These are phyloP conservation scores for Mamestra brassicae DNA, from an alignment of 2,888 invertebrate genomes.

Conservation along the genomic window DNA sequence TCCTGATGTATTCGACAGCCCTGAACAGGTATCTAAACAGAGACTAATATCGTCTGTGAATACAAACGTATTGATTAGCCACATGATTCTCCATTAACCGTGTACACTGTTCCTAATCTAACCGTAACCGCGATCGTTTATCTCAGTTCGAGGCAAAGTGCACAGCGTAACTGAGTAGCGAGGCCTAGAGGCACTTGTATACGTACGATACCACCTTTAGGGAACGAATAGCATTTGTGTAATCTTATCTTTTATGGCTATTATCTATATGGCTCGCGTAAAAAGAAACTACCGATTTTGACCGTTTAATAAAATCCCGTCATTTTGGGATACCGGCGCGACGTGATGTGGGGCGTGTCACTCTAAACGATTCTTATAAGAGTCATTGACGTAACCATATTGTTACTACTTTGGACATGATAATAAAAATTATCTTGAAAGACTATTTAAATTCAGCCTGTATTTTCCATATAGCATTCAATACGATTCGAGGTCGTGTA, in stretches of 20 bases:
- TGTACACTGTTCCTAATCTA: conserved; percentile 36
- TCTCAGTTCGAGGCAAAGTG: conserved; percentile 48
- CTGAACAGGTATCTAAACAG: conserved; percentile 6
- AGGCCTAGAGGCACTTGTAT: conserved; percentile 8
- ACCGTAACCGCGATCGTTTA: conserved; percentile 54
- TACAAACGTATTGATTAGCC: conserved; percentile 32
- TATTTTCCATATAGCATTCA: neutral
- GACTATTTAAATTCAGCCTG: neutral
- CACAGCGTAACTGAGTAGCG: conserved; percentile 38
- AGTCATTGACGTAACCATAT: neutral
- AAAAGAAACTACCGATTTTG: conserved; percentile 25
- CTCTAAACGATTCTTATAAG: neutral
- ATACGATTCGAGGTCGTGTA: neutral
- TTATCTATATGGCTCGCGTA: conserved; percentile 17
- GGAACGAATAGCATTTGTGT: conserved; percentile 13
- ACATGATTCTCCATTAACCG: conserved; percentile 34
- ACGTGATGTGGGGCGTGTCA: conserved; percentile 2
- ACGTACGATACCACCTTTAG: neutral
- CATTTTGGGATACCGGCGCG: conserved; percentile 15
- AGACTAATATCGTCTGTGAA: conserved; percentile 8
- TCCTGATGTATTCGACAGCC: neutral
- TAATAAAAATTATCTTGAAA: neutral
- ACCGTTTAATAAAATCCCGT: conserved; percentile 18
- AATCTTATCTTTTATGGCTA: conserved; percentile 19
- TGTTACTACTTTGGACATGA: neutral